Base-by-base conservation (phyloP, 2,888 invertebrate species). In the Drosophila cognata region DNA sequence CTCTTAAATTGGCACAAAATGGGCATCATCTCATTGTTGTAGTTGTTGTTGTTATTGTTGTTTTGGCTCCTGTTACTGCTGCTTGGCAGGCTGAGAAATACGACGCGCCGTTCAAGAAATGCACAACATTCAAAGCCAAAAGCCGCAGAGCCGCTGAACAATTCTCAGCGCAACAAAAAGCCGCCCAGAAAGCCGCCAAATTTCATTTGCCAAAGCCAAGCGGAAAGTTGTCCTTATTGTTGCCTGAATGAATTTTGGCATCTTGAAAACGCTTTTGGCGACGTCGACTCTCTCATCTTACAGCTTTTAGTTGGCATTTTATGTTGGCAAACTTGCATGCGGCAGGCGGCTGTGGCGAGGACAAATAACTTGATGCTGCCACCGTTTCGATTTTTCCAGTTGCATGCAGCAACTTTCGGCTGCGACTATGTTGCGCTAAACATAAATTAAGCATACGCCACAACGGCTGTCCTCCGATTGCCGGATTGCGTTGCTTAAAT, bases 121-220 rank as follows among this genome's bases (percentile, higher is more conserved):
- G 66, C 73, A 70, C 78, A 78, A 60, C 66, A 70, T 63, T 69
- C 61, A 79, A 53, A 71, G 71, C 56, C 71, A 66, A 74, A 74
- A 62, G 61, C 74, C 78, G 71, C 79, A 77, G 29, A 53, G 50
- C 48, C 58, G 64, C 60, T 63, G 71, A 72, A 80, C 65, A 79
- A 78, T 80, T 43, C 60, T 36, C 35, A 38, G 48, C 28, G 55
- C 48, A 56, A n/a, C 21, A 56, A 46, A 57, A 51, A 41, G 51
- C 41, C 57, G 50, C 31, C 43, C 31, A 36, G 1, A 21, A 21
- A 84, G 79, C 82, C 82, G 72, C 81, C 77, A 77, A 77, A 84
- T 83, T 83, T 77, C 84, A 84, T 84, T 83, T 79, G 66, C 64
- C 69, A 74, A 79, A 76, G 79, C 75, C 84, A 81, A 79, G 63